phyloP scores from a whole-genome alignment of 1,140 invertebrate genomes.

The Macrosteles quadrilineatus region DNA sequence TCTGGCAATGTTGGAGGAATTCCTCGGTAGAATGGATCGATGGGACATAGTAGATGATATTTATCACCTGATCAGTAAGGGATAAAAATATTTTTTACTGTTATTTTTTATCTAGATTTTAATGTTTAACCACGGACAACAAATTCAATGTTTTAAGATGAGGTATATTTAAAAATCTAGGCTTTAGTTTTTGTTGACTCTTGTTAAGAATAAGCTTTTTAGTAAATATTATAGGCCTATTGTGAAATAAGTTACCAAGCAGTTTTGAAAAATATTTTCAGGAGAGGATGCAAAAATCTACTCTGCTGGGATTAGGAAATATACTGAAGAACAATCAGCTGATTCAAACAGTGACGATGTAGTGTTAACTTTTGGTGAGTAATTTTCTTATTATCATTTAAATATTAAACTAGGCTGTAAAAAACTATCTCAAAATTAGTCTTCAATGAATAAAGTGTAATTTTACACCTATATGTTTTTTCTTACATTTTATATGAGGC shows the following conservation, averaged over 20 bases:
- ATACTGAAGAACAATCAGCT: slow-evolving; percentile 38
- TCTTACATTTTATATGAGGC: no score
- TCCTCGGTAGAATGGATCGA: slow-evolving; percentile 61
- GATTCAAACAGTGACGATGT: background rate
- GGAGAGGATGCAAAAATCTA: background rate
- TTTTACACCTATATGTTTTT: no score
- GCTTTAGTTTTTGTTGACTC: background rate
- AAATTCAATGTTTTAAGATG: background rate
- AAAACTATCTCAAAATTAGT: no score
- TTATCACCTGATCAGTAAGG: slow-evolving; percentile 57
- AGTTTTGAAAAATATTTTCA: no score
- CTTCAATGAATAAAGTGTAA: no score
- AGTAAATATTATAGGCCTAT: background rate
- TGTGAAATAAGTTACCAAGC: no score
- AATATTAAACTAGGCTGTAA: no score
- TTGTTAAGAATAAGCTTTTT: background rate
- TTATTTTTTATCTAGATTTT: background rate
- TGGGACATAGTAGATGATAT: slow-evolving; percentile 67
- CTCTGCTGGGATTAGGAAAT: background rate
- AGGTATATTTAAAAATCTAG: background rate
- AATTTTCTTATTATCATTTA: no score
- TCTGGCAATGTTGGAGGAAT: slow-evolving; percentile 54
- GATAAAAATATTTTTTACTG: background rate
- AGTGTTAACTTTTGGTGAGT: no score
- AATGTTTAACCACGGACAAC: background rate